Conservation (phyloP, 1,140 invertebrate species). For the Drosophila guanche region DNA sequence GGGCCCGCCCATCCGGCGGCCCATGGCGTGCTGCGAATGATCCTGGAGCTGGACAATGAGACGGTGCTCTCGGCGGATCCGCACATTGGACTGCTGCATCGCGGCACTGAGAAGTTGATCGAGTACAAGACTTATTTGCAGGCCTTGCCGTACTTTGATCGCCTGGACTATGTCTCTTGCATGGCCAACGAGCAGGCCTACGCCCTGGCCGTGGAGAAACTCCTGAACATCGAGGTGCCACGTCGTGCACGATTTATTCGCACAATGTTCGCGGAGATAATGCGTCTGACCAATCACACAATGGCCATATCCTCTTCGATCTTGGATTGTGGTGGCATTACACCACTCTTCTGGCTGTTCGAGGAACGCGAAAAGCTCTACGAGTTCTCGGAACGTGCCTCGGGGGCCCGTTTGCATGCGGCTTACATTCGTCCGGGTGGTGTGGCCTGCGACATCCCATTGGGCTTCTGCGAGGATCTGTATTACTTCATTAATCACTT, state of each 20-base stretch:
- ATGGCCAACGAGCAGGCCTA: conserved; percentile 92
- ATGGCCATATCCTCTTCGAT: conserved; percentile 91
- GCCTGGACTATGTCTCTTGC: conserved; percentile 93
- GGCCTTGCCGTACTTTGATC: conserved; percentile 93
- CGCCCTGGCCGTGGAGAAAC: conserved; percentile 90
- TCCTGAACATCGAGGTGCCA: conserved; percentile 91
- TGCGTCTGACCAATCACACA: conserved; percentile 92
- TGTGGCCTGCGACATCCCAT: conserved; percentile 90
- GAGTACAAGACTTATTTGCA: conserved; percentile 93
- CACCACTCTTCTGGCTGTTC: conserved; percentile 95
- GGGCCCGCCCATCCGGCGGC: conserved; percentile 94
- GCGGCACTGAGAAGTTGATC: conserved; percentile 93
- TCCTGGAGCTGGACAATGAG: conserved; percentile 91
- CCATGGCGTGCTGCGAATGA: conserved; percentile 92
- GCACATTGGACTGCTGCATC: conserved; percentile 84
- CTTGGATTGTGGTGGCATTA: conserved; percentile 92
- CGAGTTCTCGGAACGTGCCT: conserved; percentile 94
- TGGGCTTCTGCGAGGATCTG: conserved; percentile 93
- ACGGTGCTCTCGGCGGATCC: conserved; percentile 84
- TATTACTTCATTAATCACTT: conserved; percentile 90
- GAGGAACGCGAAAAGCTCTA: conserved; percentile 94
- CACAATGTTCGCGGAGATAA: conserved; percentile 89
- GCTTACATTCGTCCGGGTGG: conserved; percentile 94
- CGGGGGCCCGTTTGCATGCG: conserved; percentile 92
- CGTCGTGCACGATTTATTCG: conserved; percentile 90